Evolutionary conservation across 1,140 invertebrate genomes (phyloP).

Genomic region (Zelostemma sp.): DNA sequence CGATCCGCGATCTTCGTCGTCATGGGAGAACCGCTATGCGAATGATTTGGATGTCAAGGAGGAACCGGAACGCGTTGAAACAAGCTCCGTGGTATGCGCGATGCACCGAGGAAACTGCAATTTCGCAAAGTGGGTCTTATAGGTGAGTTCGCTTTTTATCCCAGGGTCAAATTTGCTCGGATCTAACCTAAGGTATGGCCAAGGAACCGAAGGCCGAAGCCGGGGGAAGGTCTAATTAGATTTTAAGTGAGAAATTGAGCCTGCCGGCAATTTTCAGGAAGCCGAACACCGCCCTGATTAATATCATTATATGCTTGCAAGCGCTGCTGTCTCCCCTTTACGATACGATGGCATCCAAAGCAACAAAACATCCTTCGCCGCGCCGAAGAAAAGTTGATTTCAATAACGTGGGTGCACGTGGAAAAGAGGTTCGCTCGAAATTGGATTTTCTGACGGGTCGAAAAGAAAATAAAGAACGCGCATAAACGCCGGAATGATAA

Average conservation of each 20-base stretch:
- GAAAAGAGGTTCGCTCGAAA: too few species aligned
- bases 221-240: slow-evolving; percentile 65
- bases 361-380: too few species aligned
- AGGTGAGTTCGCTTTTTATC: slow-evolving; percentile 57
- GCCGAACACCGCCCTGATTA: slow-evolving; percentile 68
- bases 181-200: slow-evolving; percentile 42
- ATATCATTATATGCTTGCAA: slow-evolving; percentile 65
- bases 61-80: slow-evolving; percentile 45
- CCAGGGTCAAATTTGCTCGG: slow-evolving; percentile 57
- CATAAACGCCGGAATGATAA: too few species aligned
- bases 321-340: slow-evolving; percentile 34
- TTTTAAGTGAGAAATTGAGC: slow-evolving; percentile 71
- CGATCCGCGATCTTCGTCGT: neutral
- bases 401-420: slow-evolving; percentile 21
- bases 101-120: slow-evolving; percentile 63
- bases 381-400: slow-evolving; percentile 32
- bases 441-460: neutral
- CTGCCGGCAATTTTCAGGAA: slow-evolving; percentile 71
- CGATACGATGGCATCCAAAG: slow-evolving; percentile 10
- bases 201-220: slow-evolving; percentile 26
- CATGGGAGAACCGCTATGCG: slow-evolving; percentile 17
- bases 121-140: slow-evolving; percentile 64
- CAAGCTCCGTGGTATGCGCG: slow-evolving; percentile 36
- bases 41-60: slow-evolving; percentile 41
- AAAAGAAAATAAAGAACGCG: too few species aligned